phyloP scores from a whole-genome alignment of 2,797 vertebrate species.

The Momotus momota region DNA sequence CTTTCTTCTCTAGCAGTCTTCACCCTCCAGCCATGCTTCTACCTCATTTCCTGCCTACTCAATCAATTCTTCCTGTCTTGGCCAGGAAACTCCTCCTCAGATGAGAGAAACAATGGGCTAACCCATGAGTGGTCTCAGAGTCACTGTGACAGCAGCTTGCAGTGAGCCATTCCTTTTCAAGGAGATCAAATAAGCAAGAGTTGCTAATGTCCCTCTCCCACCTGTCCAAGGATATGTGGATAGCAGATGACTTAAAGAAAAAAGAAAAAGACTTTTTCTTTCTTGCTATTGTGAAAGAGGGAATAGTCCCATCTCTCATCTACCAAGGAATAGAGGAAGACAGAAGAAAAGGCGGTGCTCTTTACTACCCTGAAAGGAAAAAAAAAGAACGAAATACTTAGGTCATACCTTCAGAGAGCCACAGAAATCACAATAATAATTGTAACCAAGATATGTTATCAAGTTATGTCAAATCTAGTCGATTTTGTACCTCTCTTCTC shows the following conservation, averaged over 20 bases:
- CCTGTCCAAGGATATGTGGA: neutral
- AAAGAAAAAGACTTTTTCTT: neutral
- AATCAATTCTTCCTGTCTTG: neutral
- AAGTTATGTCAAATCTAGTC: neutral
- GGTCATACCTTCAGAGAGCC: neutral
- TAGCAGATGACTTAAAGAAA: neutral
- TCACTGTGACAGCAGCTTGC: neutral
- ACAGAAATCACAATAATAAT: neutral
- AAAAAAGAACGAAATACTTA: neutral
- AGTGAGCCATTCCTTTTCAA: neutral
- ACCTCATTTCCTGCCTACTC: neutral
- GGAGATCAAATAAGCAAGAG: neutral
- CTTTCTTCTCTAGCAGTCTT: neutral
- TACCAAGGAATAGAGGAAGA: neutral
- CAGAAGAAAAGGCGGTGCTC: neutral
- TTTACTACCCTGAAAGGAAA: neutral
- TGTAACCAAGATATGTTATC: neutral
- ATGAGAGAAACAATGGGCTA: neutral
- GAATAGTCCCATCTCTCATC: neutral
- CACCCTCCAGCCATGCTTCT: neutral
- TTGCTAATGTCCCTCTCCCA: neutral
- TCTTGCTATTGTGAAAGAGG: neutral
- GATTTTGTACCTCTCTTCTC: neutral
- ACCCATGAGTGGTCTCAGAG: neutral
- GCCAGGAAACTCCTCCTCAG: neutral